Conservation (phyloP, 1,140 invertebrate genomes). For the Hyposmocoma kahamanoa region DNA sequence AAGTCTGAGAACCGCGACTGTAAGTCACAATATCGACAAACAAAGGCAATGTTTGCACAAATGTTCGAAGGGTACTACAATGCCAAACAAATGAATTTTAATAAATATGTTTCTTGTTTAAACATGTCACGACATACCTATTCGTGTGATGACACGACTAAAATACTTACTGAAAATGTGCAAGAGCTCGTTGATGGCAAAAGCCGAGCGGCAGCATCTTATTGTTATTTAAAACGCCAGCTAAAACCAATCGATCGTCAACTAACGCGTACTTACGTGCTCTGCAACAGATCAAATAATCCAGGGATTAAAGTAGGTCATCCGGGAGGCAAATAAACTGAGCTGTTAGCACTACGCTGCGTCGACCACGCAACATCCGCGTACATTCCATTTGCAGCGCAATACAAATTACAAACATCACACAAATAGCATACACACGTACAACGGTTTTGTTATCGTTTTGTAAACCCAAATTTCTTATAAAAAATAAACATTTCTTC, state of each 20-base stretch:
- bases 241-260: slow-evolving; percentile 6
- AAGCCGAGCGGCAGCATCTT: too few relatives aligned
- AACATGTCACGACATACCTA: too few relatives aligned
- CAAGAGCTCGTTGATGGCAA: too few relatives aligned
- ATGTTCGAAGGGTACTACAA: slow-evolving; percentile 5
- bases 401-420: not conserved
- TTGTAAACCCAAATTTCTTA: slow-evolving; percentile 9
- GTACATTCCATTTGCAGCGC: slow-evolving; percentile 25
- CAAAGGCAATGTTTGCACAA: slow-evolving; percentile 12
- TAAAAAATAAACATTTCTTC: slow-evolving; percentile 7
- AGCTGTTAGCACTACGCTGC: slow-evolving; percentile 18
- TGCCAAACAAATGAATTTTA: not conserved
- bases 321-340: slow-evolving; percentile 33
- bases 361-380: slow-evolving; percentile 26
- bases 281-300: slow-evolving; percentile 32
- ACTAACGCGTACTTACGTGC: slow-evolving; percentile 18
- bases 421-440: too few relatives aligned
- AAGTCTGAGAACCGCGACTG: slow-evolving; percentile 12
- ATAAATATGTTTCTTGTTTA: too few relatives aligned
- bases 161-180: too few relatives aligned
- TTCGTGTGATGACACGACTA: too few relatives aligned
- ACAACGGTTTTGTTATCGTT: slow-evolving; percentile 23
- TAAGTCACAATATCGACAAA: slow-evolving; percentile 10
- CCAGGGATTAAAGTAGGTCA: slow-evolving; percentile 42
- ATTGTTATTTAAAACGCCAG: too few relatives aligned